These are phyloP conservation scores for Temnothorax longispinosus DNA, from an alignment of 1,140 invertebrate species.

Conservation along the genomic window DNA sequence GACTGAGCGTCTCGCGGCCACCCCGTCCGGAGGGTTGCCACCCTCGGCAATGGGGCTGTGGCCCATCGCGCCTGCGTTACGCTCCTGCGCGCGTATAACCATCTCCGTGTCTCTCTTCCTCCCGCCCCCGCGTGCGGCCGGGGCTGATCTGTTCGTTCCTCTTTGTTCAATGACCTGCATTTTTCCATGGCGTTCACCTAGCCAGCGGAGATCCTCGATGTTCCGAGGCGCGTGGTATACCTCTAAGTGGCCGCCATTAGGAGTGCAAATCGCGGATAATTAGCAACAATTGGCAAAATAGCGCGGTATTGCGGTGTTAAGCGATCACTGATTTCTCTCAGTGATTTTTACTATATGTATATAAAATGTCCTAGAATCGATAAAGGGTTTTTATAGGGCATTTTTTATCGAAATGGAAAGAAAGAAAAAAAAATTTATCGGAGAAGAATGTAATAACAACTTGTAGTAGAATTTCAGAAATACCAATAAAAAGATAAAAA, in stretches of 20 bases:
- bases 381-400: background rate
- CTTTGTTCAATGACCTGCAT: constrained; percentile 44
- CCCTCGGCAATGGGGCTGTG: constrained; percentile 74
- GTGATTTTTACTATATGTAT: background rate
- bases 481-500: background rate
- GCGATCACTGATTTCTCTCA: background rate
- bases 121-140: background rate
- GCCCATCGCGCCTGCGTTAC: constrained; percentile 80
- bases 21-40: constrained; percentile 73
- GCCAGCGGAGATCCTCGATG: constrained; percentile 40
- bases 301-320: background rate
- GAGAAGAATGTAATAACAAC: background rate
- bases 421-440: background rate
- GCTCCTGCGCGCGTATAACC: constrained; percentile 78
- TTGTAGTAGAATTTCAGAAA: background rate
- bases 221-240: constrained; percentile 3
- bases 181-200: constrained; percentile 43
- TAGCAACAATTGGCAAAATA: constrained; percentile 40
- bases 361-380: background rate
- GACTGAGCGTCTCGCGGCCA: constrained; percentile 76
- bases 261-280: constrained; percentile 22
- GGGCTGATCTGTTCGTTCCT: constrained; percentile 8
- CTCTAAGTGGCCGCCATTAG: constrained; percentile 46
- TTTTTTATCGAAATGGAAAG: background rate
- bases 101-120: constrained; percentile 35